Evolutionary conservation across 2,113 vertebrate species (phyloP), one percentile per base, ranked within the genome.

Genomic region (Lates calcarifer): DNA sequence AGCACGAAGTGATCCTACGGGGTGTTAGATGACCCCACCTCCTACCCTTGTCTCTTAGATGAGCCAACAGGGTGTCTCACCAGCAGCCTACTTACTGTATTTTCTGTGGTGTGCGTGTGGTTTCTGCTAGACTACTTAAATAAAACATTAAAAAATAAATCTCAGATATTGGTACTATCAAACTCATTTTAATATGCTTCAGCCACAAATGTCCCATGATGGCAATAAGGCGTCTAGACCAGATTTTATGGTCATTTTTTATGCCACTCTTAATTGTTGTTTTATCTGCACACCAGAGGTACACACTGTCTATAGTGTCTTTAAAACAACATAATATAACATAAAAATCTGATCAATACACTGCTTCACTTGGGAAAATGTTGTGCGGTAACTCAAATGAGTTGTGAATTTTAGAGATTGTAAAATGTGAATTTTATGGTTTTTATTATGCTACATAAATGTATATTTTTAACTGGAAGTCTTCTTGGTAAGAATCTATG

Each of bases 161-260:
- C 63, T 24, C 18, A 62, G 71, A 85, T 73, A 75, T 41, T 56
- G 33, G 51, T 60, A n/a, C 61, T 20, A 79, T 87, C 63, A 83
- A 80, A 85, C 18, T 17, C 12, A 22, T 87, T 65, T 82, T 71
- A 64, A 81, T 74, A n/a, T 61, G 71, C 71, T 61, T 82, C 60
- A 77, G 60, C 65, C 69, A 35, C 65, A 57, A 45, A 83, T 12
- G 79, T 87, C 83, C 81, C 90, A 55, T 39, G 81, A 57, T 14
- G 76, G 64, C 82, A 85, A 79, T 89, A 84, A 76, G 61, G 66
- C 6, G 63, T 91, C 82, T 86, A 85, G 79, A 85, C 73, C n/a
- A 22, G 58, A 35, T 84, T 89, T 89, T 82, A 90, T 55, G 47
- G 76, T 57, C 13, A 0, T 45, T 91, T 91, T 56, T 89, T 73